Evolutionary conservation across 2,888 invertebrate species (phyloP), one percentile per base, ranked within the genome.

Genomic region (Microplitis deprimator): DNA sequence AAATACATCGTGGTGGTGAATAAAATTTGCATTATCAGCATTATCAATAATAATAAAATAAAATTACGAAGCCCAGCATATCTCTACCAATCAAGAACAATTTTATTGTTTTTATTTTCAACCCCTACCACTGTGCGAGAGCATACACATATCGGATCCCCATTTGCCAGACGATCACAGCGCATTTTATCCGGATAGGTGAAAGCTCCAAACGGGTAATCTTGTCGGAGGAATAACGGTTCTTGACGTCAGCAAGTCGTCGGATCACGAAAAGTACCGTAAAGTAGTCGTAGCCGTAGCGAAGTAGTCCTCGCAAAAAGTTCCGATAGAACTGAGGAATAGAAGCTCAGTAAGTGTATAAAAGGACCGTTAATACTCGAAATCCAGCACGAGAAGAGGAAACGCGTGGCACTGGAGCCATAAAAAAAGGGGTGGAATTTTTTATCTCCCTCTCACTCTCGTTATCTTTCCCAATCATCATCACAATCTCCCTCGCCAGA

Each of bases 201-300:
- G 60, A 69, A 67, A 73, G 73, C 65, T 50, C 70, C 40, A 73
- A 62, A 67, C 41, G 81, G 83, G 73, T 74, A 73, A 77, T 77
- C 73, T 65, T 75, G 67, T 82, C 75, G 77, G 79, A 82, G 75
- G 76, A 83, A 84, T 85, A 84, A 86, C 83, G 83, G 83, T 78
- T 77, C 50, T 76, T 82, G 77, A 83, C 83, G 87, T 87, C 87
- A 87, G 87, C 86, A 84, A 83, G 81, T 85, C 83, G 82, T 83
- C 81, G 77, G 74, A 77, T 72, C 69, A 67, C 73, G 65, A 65
- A 65, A 65, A 65, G 65, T 38, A 29, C 38, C 20, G 29, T 20
- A 65, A 29, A 29, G 38, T 71, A 50, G 68, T 5, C 8, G 64
- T 65, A 20, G 16, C 40, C 68, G 61, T 29, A 40, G 50, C 39